Evolutionary conservation across 2,888 invertebrate genomes (phyloP), one percentile per base, ranked within the genome.

Genomic region (Isotomurus palustris): DNA sequence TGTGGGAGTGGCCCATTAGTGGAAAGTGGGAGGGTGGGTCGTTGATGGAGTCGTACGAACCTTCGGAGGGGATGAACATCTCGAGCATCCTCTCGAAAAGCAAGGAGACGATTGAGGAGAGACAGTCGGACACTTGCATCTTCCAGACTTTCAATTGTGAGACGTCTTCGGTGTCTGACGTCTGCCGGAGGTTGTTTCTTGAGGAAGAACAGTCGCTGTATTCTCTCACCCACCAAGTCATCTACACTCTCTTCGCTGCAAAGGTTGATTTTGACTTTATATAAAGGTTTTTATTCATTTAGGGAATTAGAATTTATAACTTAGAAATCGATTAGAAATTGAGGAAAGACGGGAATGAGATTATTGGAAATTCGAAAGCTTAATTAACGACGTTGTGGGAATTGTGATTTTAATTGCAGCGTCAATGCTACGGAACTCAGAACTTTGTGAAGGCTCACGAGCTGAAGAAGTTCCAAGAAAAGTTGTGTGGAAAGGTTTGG

Each of bases 201-300:
- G 28, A 35, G 10, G 35, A 50, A 21, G 62, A 61, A 14, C 47
- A 55, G 22, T 54, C 60, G 5, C 45, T 58, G 24, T 68, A 65
- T 40, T 66, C 68, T 5, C 49, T 68, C 35, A 68, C 68, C 0
- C 68, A 68, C 60, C 68, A 68, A 57, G 62, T 68, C 21, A 54
- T 68, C 28, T 68, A 58, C 56, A 62, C 61, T 43, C 52, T 66
- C 0, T 41, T 68, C 28, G 66, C 64, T 14, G 45, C 59, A 40
- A 60, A 66, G 61, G 68, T 68, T 38, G 52, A 4, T n/a, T n/a
- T 6, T 17, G 35, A 32, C 19, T 27, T 47, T n/a, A 6, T n/a
- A 17, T 12, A 44, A 14, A 44, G 17, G 8, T 21, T n/a, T n/a
- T n/a, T n/a, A n/a, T n/a, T n/a, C n/a, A n/a, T n/a, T n/a, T n/a